Base-by-base conservation (phyloP, 35 echinoderm and acorn worm species). In the Heliocidaris tuberculata region DNA sequence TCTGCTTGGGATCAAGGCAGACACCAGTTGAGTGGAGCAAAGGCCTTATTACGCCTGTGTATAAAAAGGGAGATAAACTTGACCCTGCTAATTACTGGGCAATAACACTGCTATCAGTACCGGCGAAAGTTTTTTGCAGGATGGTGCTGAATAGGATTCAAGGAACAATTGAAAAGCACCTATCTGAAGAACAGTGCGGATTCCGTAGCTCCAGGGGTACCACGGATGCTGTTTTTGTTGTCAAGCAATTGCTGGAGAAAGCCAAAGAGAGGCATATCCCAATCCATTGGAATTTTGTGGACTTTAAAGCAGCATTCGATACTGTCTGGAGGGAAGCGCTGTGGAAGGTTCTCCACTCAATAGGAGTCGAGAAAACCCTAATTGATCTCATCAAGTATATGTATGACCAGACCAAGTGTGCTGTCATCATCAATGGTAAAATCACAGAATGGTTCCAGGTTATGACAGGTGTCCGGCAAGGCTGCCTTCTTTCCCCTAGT, bases 31-130 rank as follows among this genome's bases (percentile, higher is more conserved):
- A 93, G 32, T 93, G 90, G 95, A 95, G 90, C 42, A 93, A 85
- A 60, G 65, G 95, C 30, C 52, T 95, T 15, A 93, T 93, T 9
- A 95, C 95, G 7, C 95, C 90, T 50, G 95, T 95, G 31, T 95
- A 47, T 47, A 95, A 95, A 86, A 95, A 95, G 85, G 95, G 60
- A 29, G 91, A 95, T 12, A 93, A 95, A 90, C 48, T 94, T 17
- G 95, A 95, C 85, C 95, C 95, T 21, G 61, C 16, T 32, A 93
- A 95, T 48, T 95, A 95, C 60, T 85, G 95, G 49, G 95, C 90
- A 7, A 95, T 93, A 48, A 52, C 48, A 13, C 35, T 92, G 48
- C 86, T 91, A 2, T 95, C 86, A 21, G 42, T 92, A 9, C 86
- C 88, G 19, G 88, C 86, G 27, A 95, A 95, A 92, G 88, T 94